Conservation (phyloP, 2,888 invertebrate species). For the Heliconius ismenius region DNA sequence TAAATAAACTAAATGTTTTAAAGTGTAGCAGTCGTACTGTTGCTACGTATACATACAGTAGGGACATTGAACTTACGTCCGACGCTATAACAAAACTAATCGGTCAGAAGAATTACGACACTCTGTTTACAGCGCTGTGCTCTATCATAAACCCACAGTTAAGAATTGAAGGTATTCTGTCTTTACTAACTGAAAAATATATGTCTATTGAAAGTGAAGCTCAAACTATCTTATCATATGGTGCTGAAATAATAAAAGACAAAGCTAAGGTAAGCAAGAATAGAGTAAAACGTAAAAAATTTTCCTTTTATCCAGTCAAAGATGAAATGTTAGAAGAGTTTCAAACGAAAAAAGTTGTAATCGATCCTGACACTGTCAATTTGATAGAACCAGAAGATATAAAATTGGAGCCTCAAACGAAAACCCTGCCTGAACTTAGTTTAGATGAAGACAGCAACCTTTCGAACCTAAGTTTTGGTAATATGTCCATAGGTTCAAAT, state of each 20-base stretch:
- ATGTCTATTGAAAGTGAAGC: slow-evolving; percentile 13
- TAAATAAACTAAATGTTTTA: slow-evolving; percentile 52
- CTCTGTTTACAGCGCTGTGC: slow-evolving; percentile 60
- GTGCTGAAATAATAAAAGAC: slow-evolving; percentile 44
- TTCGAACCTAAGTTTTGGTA: slow-evolving; percentile 55
- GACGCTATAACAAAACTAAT: slow-evolving; percentile 60
- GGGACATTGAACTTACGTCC: slow-evolving; percentile 55
- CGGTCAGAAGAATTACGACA: slow-evolving; percentile 66
- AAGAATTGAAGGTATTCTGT: slow-evolving; percentile 60
- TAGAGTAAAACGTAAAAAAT: slow-evolving; percentile 47
- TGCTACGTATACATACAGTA: slow-evolving; percentile 52
- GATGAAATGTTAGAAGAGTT: slow-evolving; percentile 44
- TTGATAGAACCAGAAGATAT: slow-evolving; percentile 15
- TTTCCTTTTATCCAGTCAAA: slow-evolving; percentile 59
- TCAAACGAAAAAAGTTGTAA: slow-evolving; percentile 50
- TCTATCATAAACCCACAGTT: slow-evolving; percentile 63
- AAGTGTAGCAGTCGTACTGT: slow-evolving; percentile 57
- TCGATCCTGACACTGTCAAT: slow-evolving; percentile 50
- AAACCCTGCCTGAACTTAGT: slow-evolving; percentile 44
- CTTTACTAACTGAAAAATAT: slow-evolving; percentile 52
- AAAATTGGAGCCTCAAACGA: slow-evolving; percentile 28
- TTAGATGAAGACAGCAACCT: slow-evolving; percentile 55
- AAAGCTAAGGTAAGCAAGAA: slow-evolving; percentile 41
- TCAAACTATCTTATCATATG: slow-evolving; percentile 56
- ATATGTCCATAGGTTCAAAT: slow-evolving; percentile 51